Evolutionary conservation across 2,797 vertebrate genomes (phyloP).

Genomic region (Tympanoctomys barrerae): DNA sequence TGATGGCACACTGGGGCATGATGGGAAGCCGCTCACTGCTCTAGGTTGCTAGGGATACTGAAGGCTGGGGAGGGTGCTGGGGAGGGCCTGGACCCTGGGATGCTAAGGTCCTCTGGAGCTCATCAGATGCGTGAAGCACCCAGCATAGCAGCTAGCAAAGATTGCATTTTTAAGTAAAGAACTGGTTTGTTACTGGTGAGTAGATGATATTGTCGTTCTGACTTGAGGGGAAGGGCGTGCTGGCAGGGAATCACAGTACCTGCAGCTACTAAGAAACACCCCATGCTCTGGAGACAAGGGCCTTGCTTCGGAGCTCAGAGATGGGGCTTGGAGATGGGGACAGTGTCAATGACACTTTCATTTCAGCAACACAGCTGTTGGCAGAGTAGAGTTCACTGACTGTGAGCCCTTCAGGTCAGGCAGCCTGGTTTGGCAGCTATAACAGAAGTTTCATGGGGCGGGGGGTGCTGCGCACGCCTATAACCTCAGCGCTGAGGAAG

Average conservation of each 20-base stretch:
- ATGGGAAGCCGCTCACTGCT: background rate
- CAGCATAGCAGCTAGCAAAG: background rate
- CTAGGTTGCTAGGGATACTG: background rate
- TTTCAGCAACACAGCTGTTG: background rate
- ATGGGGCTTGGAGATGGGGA: background rate
- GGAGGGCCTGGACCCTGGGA: background rate
- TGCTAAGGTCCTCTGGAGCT: background rate
- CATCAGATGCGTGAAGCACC: background rate
- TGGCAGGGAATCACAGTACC: background rate
- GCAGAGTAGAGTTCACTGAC: background rate
- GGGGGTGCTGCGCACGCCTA: background rate
- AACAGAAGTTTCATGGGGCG: background rate
- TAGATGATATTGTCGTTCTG: background rate
- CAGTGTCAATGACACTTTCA: background rate
- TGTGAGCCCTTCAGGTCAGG: background rate
- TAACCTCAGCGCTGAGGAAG: background rate
- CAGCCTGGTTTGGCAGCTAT: background rate
- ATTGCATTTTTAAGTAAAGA: slow-evolving; percentile 22
- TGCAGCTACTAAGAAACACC: background rate
- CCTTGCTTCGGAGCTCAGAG: background rate
- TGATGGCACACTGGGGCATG: background rate
- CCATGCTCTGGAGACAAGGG: background rate
- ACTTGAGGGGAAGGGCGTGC: background rate
- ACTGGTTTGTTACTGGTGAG: background rate
- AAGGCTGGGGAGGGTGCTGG: background rate